phyloP scores from a whole-genome alignment of 1,140 invertebrate genomes.

The Argopecten irradians region DNA sequence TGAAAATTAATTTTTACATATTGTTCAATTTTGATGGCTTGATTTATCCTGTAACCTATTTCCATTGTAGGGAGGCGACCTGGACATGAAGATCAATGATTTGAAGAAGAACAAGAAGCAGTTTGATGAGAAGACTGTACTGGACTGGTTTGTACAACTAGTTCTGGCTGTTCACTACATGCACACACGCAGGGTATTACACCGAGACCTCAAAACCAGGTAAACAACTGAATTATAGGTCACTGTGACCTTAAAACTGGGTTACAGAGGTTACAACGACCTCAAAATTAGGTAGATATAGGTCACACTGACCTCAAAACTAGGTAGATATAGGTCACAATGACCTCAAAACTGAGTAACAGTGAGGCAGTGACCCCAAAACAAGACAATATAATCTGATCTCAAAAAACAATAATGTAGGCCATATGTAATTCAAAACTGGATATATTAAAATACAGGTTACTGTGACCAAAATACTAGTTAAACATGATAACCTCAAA shows the following conservation, averaged over 20 bases:
- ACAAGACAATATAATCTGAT: neutral
- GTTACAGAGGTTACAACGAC: neutral
- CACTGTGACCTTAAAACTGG: neutral
- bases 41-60: neutral
- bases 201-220: constrained; percentile 77
- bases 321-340: neutral
- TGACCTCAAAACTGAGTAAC: neutral
- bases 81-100: constrained; percentile 73
- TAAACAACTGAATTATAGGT: constrained; percentile 49
- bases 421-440: too few species aligned
- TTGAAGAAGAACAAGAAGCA: constrained; percentile 66
- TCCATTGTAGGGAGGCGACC: constrained; percentile 74
- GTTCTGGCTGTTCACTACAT: constrained; percentile 76
- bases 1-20: too few species aligned
- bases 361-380: neutral
- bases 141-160: constrained; percentile 77
- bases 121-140: constrained; percentile 70
- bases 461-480: neutral
- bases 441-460: neutral
- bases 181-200: constrained; percentile 75
- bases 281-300: neutral
- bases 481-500: neutral
- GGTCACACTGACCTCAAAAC: neutral
- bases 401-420: too few species aligned
- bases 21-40: neutral